Evolutionary conservation across 2,113 vertebrate species (phyloP).

Genomic region (Helogale parvula): DNA sequence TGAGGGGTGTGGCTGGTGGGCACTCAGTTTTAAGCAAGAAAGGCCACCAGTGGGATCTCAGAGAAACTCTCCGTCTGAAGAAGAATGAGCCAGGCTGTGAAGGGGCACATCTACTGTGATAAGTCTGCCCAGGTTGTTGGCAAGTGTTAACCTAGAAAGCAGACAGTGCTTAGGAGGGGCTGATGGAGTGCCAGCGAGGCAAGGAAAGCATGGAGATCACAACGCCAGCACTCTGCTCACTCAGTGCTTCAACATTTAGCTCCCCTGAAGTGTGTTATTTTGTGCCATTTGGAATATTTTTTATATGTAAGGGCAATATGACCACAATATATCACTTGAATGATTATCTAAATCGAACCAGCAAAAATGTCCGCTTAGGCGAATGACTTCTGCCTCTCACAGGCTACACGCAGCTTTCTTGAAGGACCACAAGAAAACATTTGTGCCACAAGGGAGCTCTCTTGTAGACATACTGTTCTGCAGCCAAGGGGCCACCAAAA

Average conservation of each 20-base stretch:
- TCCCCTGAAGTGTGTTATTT: neutral
- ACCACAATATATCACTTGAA: neutral
- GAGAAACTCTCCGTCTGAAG: neutral
- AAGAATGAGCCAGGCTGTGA: neutral
- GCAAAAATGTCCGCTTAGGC: neutral
- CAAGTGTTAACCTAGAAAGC: neutral
- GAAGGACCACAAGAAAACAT: neutral
- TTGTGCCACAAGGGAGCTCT: neutral
- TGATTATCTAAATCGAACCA: neutral
- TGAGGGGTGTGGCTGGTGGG: neutral
- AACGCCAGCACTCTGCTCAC: neutral
- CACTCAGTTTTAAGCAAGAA: neutral
- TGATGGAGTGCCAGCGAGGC: neutral
- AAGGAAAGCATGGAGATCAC: neutral
- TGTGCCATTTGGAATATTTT: neutral
- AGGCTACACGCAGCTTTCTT: neutral
- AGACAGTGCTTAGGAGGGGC: neutral
- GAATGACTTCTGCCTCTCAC: neutral
- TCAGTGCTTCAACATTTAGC: accelerated
- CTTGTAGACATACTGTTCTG: neutral
- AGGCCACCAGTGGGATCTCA: neutral
- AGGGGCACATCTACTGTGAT: neutral
- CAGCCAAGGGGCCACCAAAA: neutral
- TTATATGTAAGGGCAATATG: neutral
- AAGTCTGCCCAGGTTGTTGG: neutral